phyloP scores from a whole-genome alignment of 2,113 vertebrate genomes.

The Psammodynastes pulverulentus region DNA sequence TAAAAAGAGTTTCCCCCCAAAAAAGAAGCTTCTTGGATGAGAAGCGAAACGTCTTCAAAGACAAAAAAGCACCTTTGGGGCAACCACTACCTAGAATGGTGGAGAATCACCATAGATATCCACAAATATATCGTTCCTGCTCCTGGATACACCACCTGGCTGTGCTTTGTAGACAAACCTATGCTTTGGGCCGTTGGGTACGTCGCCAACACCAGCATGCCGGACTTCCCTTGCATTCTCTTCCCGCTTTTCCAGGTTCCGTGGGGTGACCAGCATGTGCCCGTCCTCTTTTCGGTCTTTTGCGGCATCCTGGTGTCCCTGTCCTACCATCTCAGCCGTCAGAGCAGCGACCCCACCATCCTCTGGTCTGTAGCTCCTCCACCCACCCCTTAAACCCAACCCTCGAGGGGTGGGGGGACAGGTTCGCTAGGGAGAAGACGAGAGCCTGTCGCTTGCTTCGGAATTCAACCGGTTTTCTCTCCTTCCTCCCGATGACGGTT shows the following conservation, averaged over 20 bases:
- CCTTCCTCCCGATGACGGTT: background rate
- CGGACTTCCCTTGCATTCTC: background rate
- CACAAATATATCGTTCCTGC: too few relatives aligned
- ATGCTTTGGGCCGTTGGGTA: background rate
- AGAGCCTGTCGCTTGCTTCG: background rate
- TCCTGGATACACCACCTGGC: background rate
- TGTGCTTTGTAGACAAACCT: background rate
- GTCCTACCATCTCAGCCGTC: constrained; percentile 88
- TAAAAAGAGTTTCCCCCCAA: too few relatives aligned
- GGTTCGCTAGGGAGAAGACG: background rate
- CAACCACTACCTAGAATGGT: too few relatives aligned
- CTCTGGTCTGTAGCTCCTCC: constrained; percentile 75
- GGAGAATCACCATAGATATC: too few relatives aligned
- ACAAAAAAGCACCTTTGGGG: too few relatives aligned
- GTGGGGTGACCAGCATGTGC: constrained; percentile 87
- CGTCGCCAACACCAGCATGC: accelerated
- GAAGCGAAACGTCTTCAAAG: too few relatives aligned
- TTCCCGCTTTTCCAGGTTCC: constrained; percentile 67
- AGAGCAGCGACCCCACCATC: constrained; percentile 87
- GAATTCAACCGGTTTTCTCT: background rate
- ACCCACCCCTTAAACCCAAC: accelerated
- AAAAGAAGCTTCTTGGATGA: too few relatives aligned
- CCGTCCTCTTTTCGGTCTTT: constrained; percentile 88
- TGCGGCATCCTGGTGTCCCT: constrained; percentile 85
- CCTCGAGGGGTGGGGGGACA: background rate